These are phyloP conservation scores for Oedothorax gibbosus DNA, from an alignment of 1,140 invertebrate species.

Conservation along the genomic window DNA sequence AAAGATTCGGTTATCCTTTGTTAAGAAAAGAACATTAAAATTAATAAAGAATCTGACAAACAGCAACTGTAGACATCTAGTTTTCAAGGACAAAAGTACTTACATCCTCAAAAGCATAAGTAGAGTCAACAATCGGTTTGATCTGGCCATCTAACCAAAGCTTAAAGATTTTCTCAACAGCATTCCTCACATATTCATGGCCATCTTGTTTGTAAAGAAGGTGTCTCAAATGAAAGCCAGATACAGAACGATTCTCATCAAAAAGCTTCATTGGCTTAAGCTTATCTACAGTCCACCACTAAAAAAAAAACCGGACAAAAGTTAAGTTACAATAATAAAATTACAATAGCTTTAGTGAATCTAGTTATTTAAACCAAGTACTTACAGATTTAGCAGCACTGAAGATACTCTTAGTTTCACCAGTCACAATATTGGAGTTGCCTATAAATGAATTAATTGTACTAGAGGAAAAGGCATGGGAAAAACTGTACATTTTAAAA, in stretches of 20 bases:
- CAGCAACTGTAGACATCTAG: neutral
- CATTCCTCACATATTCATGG: constrained; percentile 76
- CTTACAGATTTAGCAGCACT: constrained; percentile 71
- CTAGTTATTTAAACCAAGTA: neutral
- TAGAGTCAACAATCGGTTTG: constrained; percentile 84
- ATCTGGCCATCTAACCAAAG: constrained; percentile 83
- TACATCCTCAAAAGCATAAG: constrained; percentile 88
- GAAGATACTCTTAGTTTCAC: constrained; percentile 72
- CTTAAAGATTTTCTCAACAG: constrained; percentile 79
- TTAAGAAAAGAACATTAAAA: neutral
- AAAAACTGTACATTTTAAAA: neutral
- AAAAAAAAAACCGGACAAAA: constrained; percentile 42
- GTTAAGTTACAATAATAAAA: constrained; percentile 30
- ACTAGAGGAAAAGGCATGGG: neutral
- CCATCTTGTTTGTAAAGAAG: constrained; percentile 84
- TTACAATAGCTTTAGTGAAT: neutral
- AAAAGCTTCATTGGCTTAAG: constrained; percentile 87
- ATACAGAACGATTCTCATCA: constrained; percentile 87
- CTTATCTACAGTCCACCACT: constrained; percentile 94
- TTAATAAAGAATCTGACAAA: neutral
- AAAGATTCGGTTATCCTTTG: neutral
- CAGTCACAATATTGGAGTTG: constrained; percentile 70
- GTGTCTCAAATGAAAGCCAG: constrained; percentile 86
- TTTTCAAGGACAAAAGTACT: constrained; percentile 65
- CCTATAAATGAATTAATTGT: constrained; percentile 63